phyloP scores from a whole-genome alignment of 2,888 invertebrate genomes.

The Netelia melanura region DNA sequence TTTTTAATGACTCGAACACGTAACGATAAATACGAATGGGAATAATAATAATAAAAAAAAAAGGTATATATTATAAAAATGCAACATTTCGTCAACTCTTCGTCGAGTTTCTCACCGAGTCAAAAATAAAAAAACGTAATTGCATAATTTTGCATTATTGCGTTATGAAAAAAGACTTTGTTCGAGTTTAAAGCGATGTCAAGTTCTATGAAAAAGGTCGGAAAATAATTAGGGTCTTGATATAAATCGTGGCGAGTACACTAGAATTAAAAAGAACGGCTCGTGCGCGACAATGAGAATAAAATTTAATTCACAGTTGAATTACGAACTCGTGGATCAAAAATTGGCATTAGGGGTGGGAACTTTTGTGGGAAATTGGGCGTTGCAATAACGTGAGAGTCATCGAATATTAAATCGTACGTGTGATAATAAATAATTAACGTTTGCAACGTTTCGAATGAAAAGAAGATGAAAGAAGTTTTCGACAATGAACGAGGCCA shows the following conservation, averaged over 20 bases:
- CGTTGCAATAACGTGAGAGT: slow-evolving; percentile 51
- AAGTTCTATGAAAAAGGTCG: neutral
- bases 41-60: neutral
- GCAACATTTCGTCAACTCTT: too few species aligned
- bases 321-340: neutral
- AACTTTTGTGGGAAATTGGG: slow-evolving; percentile 57
- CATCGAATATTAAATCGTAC: slow-evolving; percentile 43
- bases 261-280: neutral
- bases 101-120: neutral
- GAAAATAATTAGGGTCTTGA: slow-evolving; percentile 20
- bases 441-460: slow-evolving; percentile 46
- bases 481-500: neutral
- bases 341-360: slow-evolving; percentile 38
- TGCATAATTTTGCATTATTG: neutral
- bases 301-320: neutral
- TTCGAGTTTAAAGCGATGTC: neutral
- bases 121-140: neutral
- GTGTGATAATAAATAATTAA: slow-evolving; percentile 52
- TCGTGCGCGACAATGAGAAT: neutral
- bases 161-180: slow-evolving; percentile 9
- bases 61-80: too few species aligned
- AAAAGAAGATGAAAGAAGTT: slow-evolving; percentile 30
- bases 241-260: neutral
- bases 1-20: neutral
- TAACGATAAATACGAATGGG: neutral